Percentiles rank a stretch among this genome's conserved stretches.
These are phyloP conservation scores for Gryllus bimaculatus DNA, from an alignment of 1,140 invertebrate genomes.

Conservation along the genomic window DNA sequence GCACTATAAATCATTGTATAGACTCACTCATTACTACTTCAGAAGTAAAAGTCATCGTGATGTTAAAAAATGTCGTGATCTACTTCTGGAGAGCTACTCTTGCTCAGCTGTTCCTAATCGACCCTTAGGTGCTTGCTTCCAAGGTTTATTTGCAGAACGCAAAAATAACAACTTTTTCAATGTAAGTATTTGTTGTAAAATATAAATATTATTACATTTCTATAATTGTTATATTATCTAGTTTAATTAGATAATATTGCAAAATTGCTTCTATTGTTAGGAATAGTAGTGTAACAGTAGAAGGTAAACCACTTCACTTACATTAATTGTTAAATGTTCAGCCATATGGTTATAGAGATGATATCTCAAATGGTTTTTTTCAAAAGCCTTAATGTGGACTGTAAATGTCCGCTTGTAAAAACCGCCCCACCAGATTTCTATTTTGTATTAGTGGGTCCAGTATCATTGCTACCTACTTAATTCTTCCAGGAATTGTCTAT, in stretches of 20 bases:
- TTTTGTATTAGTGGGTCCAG: too few relatives aligned
- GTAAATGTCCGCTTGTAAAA: too few relatives aligned
- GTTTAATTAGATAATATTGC: not conserved
- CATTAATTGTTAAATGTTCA: too few relatives aligned
- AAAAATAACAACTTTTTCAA: conserved; percentile 85
- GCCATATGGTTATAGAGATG: too few relatives aligned
- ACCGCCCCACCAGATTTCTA: too few relatives aligned
- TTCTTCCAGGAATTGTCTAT: too few relatives aligned
- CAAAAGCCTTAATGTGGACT: too few relatives aligned
- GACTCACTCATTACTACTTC: conserved; percentile 75
- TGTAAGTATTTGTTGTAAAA: conserved; percentile 38
- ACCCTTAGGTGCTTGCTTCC: conserved; percentile 48
- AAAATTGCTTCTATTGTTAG: not conserved
- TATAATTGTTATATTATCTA: not conserved
- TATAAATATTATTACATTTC: not conserved
- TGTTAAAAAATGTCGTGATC: conserved; percentile 54
- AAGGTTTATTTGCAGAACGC: conserved; percentile 75
- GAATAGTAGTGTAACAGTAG: too few relatives aligned
- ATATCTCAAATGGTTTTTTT: too few relatives aligned
- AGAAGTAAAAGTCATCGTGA: conserved; percentile 58
- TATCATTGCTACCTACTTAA: too few relatives aligned
- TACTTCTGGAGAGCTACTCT: conserved; percentile 54
- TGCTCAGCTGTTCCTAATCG: conserved; percentile 34
- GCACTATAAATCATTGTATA: conserved; percentile 88
- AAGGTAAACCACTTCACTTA: too few relatives aligned